Conservation (phyloP, 2,113 vertebrate genomes). For the Nannospalax galili region DNA sequence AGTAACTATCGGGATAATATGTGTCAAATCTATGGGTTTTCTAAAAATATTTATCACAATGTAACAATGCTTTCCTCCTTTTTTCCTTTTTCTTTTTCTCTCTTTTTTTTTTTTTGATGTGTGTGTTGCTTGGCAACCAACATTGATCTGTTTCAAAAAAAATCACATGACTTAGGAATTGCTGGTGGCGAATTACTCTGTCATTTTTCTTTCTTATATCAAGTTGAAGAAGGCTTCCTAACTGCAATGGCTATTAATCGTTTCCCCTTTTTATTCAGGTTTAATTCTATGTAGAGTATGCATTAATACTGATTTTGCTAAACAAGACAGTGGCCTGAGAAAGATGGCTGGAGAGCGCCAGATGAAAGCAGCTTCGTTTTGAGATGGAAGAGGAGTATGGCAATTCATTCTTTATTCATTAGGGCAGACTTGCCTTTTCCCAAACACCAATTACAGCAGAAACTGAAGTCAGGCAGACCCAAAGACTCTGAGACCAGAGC, state of each 20-base stretch:
- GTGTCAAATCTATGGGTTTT: slow-evolving; percentile 78
- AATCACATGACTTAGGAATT: slow-evolving; percentile 88
- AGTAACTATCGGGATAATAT: slow-evolving; percentile 49
- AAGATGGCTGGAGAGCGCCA: slow-evolving; percentile 57
- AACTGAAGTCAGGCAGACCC: slow-evolving; percentile 59
- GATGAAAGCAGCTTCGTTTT: slow-evolving; percentile 54
- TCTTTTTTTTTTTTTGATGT: background rate
- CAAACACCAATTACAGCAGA: slow-evolving; percentile 62
- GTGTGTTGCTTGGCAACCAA: slow-evolving; percentile 89
- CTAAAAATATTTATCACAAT: slow-evolving; percentile 83
- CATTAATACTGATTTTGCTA: slow-evolving; percentile 59
- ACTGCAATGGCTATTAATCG: slow-evolving; percentile 83
- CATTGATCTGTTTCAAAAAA: slow-evolving; percentile 85
- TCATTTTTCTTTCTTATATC: slow-evolving; percentile 88
- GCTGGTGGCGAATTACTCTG: slow-evolving; percentile 88
- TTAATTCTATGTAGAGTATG: slow-evolving; percentile 76
- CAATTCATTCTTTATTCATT: slow-evolving; percentile 52
- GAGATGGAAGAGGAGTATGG: slow-evolving; percentile 60
- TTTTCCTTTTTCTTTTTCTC: slow-evolving; percentile 13
- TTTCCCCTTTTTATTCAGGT: slow-evolving; percentile 82
- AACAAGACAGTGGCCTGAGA: background rate
- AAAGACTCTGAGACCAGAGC: slow-evolving; percentile 44
- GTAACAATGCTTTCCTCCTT: slow-evolving; percentile 74
- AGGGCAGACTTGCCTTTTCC: slow-evolving; percentile 58
- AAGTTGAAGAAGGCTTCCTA: slow-evolving; percentile 84